Evolutionary conservation across 2,797 vertebrate genomes (phyloP).

Genomic region (Gallinago solitaria): DNA sequence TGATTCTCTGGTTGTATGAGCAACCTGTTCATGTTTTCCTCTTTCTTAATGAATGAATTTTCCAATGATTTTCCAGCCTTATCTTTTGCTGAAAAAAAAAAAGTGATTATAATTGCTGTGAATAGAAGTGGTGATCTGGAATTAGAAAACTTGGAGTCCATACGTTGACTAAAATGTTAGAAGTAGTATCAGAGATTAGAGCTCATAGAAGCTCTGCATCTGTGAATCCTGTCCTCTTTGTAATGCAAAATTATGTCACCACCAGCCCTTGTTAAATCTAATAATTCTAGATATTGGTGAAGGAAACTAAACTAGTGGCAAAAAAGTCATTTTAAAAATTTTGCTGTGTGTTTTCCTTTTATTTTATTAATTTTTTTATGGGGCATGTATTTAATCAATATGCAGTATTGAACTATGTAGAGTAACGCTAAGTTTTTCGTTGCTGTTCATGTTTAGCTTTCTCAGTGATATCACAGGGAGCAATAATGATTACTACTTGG

Average conservation of each 20-base stretch:
- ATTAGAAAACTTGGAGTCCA: neutral
- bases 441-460: neutral
- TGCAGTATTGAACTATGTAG: neutral
- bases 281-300: neutral
- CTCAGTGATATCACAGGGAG: neutral
- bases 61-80: neutral
- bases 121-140: neutral
- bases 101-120: neutral
- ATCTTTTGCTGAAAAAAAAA: neutral
- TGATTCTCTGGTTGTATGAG: neutral
- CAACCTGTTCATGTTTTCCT: neutral
- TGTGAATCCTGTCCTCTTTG: neutral
- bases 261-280: neutral
- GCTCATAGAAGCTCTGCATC: neutral
- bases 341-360: neutral
- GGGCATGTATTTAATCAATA: neutral
- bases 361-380: neutral
- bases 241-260: neutral
- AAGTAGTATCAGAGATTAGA: neutral
- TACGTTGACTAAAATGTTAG: neutral
- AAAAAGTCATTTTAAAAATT: neutral
- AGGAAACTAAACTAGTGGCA: neutral
- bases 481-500: neutral
- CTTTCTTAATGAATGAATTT: neutral
- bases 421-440: neutral